Conservation (phyloP, 2,888 invertebrate species). For the Pinctada fucata region DNA sequence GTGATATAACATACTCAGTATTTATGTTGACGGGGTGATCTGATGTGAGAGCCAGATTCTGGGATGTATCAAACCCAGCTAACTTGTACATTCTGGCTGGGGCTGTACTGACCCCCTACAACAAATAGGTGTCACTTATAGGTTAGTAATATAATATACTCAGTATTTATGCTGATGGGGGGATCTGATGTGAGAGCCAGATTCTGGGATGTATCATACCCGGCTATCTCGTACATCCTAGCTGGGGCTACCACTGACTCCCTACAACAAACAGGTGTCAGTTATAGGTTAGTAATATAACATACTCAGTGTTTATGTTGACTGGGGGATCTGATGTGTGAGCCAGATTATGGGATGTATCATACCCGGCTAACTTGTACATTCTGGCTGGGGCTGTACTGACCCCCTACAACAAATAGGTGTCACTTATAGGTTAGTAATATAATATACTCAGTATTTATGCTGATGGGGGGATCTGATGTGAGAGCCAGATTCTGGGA, state of each 20-base stretch:
- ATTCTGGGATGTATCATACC: conserved; percentile 91
- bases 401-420: too few species aligned
- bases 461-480: too few species aligned
- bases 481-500: conserved; percentile 93
- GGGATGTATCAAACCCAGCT: conserved; percentile 89
- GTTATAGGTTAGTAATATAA: conserved; percentile 81
- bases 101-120: conserved; percentile 83
- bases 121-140: conserved; percentile 83
- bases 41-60: conserved; percentile 92
- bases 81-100: conserved; percentile 89
- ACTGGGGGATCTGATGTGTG: conserved; percentile 93
- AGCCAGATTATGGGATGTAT: conserved; percentile 92
- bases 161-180: conserved; percentile 81
- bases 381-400: too few species aligned
- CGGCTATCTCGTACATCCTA: conserved; percentile 88
- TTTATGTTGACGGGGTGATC: conserved; percentile 87
- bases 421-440: too few species aligned
- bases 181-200: conserved; percentile 94
- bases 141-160: conserved; percentile 77
- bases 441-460: too few species aligned
- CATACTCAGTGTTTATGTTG: conserved; percentile 78
- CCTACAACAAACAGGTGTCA: conserved; percentile 80
- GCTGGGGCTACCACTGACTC: conserved; percentile 86
- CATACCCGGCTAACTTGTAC: conserved; percentile 87
- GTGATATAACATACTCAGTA: conserved; percentile 22